These are phyloP conservation scores for Magallana nippona DNA, from an alignment of 2,888 invertebrate genomes.

Conservation along the genomic window DNA sequence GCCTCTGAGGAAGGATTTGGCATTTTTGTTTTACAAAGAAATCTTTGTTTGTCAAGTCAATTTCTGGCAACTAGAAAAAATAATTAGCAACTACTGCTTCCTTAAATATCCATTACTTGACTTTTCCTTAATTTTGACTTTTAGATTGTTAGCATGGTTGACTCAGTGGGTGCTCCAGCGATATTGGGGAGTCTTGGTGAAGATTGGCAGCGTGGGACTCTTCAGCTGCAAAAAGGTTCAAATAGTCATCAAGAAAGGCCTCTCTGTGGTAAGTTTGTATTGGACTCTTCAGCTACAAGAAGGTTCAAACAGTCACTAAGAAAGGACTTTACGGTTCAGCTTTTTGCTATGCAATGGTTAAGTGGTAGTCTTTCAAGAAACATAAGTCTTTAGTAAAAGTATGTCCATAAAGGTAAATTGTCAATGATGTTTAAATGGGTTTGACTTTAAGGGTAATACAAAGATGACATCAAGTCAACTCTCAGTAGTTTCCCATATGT, in stretches of 20 bases:
- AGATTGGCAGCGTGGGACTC: conserved; percentile 71
- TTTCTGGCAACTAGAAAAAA: too few relatives aligned
- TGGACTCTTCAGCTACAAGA: conserved; percentile 70
- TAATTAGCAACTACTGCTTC: too few relatives aligned
- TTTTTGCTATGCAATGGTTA: background rate
- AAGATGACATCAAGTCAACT: too few relatives aligned
- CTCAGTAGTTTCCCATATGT: too few relatives aligned
- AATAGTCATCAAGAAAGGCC: conserved; percentile 64
- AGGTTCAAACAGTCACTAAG: conserved; percentile 67
- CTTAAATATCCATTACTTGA: too few relatives aligned
- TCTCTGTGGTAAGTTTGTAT: conserved; percentile 66
- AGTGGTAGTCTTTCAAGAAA: background rate
- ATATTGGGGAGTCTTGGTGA: conserved; percentile 66
- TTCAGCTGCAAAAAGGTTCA: conserved; percentile 69
- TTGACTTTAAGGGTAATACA: too few relatives aligned
- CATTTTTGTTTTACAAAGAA: too few relatives aligned
- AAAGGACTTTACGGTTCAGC: conserved; percentile 66
- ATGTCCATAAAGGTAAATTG: too few relatives aligned
- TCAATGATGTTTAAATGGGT: too few relatives aligned
- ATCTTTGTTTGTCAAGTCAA: too few relatives aligned
- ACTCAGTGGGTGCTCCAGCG: conserved; percentile 73
- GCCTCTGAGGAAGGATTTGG: too few relatives aligned
- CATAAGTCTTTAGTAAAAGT: too few relatives aligned
- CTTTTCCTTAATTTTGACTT: conserved; percentile 43
- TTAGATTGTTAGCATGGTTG: conserved; percentile 76